Evolutionary conservation across 2,888 invertebrate species (phyloP), one percentile per base, ranked within the genome.

Genomic region (Apomyelois bistriatella): DNA sequence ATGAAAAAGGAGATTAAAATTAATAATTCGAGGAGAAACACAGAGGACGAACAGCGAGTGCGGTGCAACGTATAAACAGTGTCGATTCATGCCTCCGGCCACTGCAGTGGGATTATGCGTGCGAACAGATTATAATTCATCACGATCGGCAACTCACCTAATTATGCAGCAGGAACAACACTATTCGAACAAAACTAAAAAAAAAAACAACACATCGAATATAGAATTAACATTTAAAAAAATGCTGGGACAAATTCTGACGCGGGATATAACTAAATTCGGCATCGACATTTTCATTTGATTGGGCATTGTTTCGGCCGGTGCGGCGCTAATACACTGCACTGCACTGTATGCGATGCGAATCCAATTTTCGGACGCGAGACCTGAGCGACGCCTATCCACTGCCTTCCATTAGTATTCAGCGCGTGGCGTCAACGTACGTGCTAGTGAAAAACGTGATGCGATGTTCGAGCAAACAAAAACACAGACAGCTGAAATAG

Each of bases 221-320:
- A 36, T 36, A n/a, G 36, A 36, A 38, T 38, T 7, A 38, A 38
- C 4, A 38, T 38, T 13, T 38, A 3, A 3, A 3, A 36, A 38
- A 38, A 38, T 13, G 13, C 36, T 12, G 36, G n/a, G 36, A 36
- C 36, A 22, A 48, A 48, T 17, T 22, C 22, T 38, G 37, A 22
- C 48, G 8, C 38, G 3, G 30, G 22, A 12, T 28, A 38, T 48
- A 48, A 37, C 38, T 5, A 13, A 22, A 38, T 38, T 38, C 17
- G 35, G 48, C 40, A 64, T 61, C 71, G 73, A 76, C 72, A 52
- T 36, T 43, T 74, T 63, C 67, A 72, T 79, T 79, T 87, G 82
- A 87, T 88, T 85, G 85, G 74, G 72, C 71, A 86, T 85, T 86
- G 87, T 89, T 86, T 83, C 69, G 68, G 60, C 55, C 58, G 57